Conservation (phyloP, 2,888 invertebrate genomes). For the Pachymerium ferrugineum region DNA sequence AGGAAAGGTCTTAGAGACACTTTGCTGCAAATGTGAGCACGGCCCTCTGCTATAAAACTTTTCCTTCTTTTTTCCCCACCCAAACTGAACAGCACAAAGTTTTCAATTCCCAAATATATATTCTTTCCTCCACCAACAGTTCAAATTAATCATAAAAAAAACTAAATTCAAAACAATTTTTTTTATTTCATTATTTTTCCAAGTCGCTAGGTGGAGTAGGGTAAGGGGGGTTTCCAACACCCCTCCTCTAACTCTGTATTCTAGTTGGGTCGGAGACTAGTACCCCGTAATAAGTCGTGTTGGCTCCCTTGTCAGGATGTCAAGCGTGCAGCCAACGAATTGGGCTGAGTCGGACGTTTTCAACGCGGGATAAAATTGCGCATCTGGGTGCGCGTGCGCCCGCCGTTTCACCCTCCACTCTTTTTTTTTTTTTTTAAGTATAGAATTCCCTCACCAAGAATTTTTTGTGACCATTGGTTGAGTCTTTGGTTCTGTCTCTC, state of each 20-base stretch:
- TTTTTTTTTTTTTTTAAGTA: neutral
- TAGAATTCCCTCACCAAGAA: neutral
- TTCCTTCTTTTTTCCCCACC: neutral
- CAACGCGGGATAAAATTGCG: constrained; percentile 9
- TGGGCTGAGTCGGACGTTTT: constrained; percentile 13
- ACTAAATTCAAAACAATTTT: too few relatives aligned
- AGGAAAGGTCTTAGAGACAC: constrained; percentile 18
- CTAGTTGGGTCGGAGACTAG: neutral
- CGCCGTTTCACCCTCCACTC: neutral
- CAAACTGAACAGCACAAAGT: too few relatives aligned
- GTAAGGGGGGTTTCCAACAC: too few relatives aligned
- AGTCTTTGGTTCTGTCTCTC: neutral
- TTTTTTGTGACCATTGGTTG: neutral
- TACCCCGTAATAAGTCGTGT: constrained; percentile 8
- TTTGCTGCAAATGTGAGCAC: constrained; percentile 15
- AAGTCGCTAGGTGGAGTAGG: too few relatives aligned
- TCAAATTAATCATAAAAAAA: too few relatives aligned
- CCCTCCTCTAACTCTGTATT: neutral
- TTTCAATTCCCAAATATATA: too few relatives aligned
- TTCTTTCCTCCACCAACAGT: too few relatives aligned
- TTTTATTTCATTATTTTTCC: too few relatives aligned
- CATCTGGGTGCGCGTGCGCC: neutral
- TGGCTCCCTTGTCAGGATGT: constrained; percentile 2
- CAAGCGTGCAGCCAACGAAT: constrained; percentile 13
- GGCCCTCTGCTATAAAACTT: neutral